Evolutionary conservation across 2,113 vertebrate genomes (phyloP), one percentile per base, ranked within the genome.

Genomic region (Furnarius figulus): DNA sequence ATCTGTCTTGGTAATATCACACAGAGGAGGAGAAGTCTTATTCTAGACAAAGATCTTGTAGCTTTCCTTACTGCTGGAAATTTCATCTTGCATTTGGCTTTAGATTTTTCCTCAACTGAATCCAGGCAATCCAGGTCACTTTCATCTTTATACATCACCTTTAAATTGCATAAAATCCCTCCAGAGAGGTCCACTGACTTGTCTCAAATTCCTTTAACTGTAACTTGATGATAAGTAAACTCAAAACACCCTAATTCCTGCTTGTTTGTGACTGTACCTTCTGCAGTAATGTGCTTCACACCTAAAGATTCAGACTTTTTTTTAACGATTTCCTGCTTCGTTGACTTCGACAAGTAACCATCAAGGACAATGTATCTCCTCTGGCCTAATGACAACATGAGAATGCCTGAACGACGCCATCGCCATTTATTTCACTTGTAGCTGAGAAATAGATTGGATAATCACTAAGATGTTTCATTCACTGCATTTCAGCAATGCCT

Each of bases 71-170:
- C 50, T 68, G 39, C 81, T 91, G 85, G 85, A 96, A 96, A 93
- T 76, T 76, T 83, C 49, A 94, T 94, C 44, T 89, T 89, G 11
- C 18, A 73, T 65, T 87, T 93, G 83, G 89, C 84, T 91, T 93
- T 71, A 80, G 2, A 47, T 89, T 93, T 93, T 93, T 87, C 90
- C 85, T 88, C n/a, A 88, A 4, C 10, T 30, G 63, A 93, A 93
- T 84, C 67, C 58, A 82, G 73, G 56, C 86, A 93, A 92, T 91
- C 31, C 84, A 82, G 66, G 63, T 89, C 81, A 89, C 13, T 27
- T 59, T 86, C 50, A 62, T 91, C 66, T 85, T 82, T 73, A 90
- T 46, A 39, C 74, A 55, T 55, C 10, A 68, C 75, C 61, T 88
- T 50, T 71, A 88, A 77, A 74, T 74, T 20, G 80, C 5, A 13